Percentiles rank a stretch among this genome's conserved stretches.
Evolutionary conservation across 2,113 vertebrate species (phyloP).

Genomic region (Balaenoptera acutorostrata): DNA sequence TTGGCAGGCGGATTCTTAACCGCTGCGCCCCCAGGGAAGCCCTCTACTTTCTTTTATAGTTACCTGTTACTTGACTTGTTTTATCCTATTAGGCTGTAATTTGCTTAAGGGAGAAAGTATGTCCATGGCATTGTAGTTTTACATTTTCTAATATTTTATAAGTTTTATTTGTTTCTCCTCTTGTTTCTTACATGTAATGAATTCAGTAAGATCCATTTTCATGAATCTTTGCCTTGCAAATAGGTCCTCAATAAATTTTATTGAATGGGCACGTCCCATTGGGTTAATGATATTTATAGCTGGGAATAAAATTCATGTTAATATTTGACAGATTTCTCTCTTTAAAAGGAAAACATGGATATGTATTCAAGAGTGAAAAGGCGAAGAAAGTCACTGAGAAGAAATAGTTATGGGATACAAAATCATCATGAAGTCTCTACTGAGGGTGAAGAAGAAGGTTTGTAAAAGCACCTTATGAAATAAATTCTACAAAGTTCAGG

Average conservation of each 20-base stretch:
- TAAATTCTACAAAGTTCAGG: neutral
- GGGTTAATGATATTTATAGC: neutral
- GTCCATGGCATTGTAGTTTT: neutral
- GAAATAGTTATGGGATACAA: conserved; percentile 94
- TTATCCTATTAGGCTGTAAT: neutral
- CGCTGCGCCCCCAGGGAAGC: no score
- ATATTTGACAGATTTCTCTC: conserved; percentile 54
- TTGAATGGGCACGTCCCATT: neutral
- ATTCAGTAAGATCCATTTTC: neutral
- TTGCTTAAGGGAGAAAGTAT: neutral
- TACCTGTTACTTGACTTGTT: neutral
- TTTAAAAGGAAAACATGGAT: conserved; percentile 97
- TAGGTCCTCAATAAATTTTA: conserved; percentile 19
- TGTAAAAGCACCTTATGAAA: conserved; percentile 34
- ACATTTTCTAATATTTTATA: neutral
- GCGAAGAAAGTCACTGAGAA: conserved; percentile 92
- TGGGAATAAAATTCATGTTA: conserved; percentile 31
- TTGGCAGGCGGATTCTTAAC: no score
- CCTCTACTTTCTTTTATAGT: neutral
- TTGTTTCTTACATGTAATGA: neutral
- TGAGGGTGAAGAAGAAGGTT: conserved; percentile 94
- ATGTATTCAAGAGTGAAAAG: conserved; percentile 99
- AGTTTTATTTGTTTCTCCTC: neutral
- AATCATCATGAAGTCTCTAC: conserved; percentile 94
- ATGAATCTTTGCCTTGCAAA: neutral